phyloP scores from a whole-genome alignment of 2,797 vertebrate genomes.

The Rhodeus uyekii region DNA sequence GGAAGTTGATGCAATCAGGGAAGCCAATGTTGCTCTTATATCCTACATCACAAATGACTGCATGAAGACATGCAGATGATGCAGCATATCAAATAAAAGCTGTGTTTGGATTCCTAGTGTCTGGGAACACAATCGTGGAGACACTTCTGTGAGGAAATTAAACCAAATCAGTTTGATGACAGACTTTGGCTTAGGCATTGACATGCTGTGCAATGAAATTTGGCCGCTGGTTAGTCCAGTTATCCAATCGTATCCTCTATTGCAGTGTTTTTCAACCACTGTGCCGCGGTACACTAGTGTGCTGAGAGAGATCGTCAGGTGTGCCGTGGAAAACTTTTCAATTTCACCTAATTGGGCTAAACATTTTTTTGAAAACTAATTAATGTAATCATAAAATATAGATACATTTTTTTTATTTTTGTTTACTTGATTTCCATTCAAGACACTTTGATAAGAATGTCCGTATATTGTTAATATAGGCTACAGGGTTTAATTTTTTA shows the following conservation, averaged over 20 bases:
- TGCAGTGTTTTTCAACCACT: too few species aligned
- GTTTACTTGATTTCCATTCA: too few species aligned
- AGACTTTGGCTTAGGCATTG: not conserved
- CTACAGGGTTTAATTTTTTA: too few species aligned
- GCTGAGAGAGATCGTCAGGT: too few species aligned
- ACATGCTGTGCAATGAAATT: not conserved
- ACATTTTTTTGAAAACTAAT: too few species aligned
- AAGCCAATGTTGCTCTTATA: not conserved
- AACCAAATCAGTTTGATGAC: not conserved
- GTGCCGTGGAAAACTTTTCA: too few species aligned
- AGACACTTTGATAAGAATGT: too few species aligned
- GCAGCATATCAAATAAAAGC: not conserved
- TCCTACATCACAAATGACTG: not conserved
- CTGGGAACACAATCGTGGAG: not conserved
- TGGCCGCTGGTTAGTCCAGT: not conserved
- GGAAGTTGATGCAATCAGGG: not conserved
- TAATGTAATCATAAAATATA: too few species aligned
- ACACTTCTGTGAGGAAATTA: not conserved
- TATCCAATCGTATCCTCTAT: not conserved
- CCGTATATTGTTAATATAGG: too few species aligned
- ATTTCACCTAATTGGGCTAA: too few species aligned
- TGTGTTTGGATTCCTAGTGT: not conserved
- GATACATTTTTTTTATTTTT: too few species aligned
- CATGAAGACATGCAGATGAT: not conserved
- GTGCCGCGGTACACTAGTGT: too few species aligned